A percentile compares a stretch with the other conserved stretches of the same genome.
These are phyloP conservation scores for Cichladusa arquata DNA, from an alignment of 2,113 vertebrate genomes.

Conservation along the genomic window DNA sequence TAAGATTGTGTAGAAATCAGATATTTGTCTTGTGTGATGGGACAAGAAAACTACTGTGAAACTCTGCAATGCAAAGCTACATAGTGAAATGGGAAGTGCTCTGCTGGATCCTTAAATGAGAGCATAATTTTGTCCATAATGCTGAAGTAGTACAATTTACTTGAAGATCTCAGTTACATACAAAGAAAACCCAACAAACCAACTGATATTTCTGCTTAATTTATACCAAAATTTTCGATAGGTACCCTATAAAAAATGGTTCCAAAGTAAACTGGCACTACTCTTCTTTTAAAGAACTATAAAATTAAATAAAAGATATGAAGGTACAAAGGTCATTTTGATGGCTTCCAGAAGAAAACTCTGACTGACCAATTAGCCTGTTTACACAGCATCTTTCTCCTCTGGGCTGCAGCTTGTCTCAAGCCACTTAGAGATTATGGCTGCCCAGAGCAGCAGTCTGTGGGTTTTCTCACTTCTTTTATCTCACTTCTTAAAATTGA, in stretches of 20 bases:
- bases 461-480: conserved; percentile 34
- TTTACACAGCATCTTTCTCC: not conserved
- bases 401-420: not conserved
- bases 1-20: not conserved
- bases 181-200: not conserved
- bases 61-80: not conserved
- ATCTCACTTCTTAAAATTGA: not conserved
- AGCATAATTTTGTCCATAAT: not conserved
- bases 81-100: not conserved
- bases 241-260: not conserved
- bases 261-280: not conserved
- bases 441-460: not conserved
- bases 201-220: not conserved
- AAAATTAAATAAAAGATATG: not conserved
- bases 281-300: not conserved
- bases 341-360: not conserved
- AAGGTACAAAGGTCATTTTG: not conserved
- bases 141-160: not conserved
- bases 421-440: not conserved
- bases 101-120: not conserved
- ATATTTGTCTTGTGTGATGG: not conserved
- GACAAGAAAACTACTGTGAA: not conserved
- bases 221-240: not conserved
- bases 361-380: not conserved
- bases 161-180: not conserved